Base-by-base conservation (phyloP, 2,888 invertebrate species). In the Tetranychus piercei region DNA sequence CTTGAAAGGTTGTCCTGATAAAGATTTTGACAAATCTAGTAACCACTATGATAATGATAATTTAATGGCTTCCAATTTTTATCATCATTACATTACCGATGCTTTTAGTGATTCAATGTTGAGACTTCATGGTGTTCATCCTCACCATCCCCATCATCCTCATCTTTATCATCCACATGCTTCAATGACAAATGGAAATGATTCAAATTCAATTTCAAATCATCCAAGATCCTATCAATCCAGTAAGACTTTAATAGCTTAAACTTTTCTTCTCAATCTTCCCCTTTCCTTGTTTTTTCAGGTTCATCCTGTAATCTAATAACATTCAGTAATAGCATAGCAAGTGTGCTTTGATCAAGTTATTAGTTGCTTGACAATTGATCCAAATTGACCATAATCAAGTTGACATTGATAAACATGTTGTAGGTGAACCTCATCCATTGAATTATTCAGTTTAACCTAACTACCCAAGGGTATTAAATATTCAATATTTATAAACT, bases 61-160 rank as follows among this genome's bases (percentile, higher is more conserved):
- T 55, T 55, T 55, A 55, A 55, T 55, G 55, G 15, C 55, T 15
- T 15, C 55, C 55, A 55, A 9, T 55, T 55, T 55, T 55, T 55
- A 55, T 6, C 55, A 55, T 55, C 55, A 55, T 55, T 55, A 55
- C 15, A 55, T 55, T 55, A 55, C 55, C 15, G 55, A 55, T 55
- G 55, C 55, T 55, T 55, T 55, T 55, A 55, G 55, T 55, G 55
- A 55, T 55, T 55, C 55, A 55, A 55, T 55, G 55, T 55, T 55
- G 55, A 9, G 55, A 55, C 55, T 55, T 55, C 55, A 55, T 55
- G 55, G 55, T 55, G 55, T 55, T 55, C 55, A 55, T 55, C 55
- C 55, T 55, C 55, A 55, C 15, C 55, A 55, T 55, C 55, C 55
- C 15, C 15, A 9, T 2, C 55, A 55, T 55, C 55, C 9, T 55